Evolutionary conservation across 2,888 invertebrate species (phyloP).

Genomic region (Coelinius sp.): DNA sequence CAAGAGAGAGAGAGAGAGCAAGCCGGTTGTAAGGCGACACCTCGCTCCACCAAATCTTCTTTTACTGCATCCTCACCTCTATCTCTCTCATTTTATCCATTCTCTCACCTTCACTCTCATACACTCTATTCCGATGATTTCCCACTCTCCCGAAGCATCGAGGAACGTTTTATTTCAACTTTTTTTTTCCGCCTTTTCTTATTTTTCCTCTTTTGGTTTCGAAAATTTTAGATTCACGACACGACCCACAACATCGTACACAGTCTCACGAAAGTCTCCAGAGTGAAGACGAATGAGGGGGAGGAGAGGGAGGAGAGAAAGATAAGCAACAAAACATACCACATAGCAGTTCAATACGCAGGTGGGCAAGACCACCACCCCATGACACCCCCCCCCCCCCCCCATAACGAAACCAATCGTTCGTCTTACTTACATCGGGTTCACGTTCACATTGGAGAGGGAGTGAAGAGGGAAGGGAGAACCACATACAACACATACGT

Average conservation of each 20-base stretch:
- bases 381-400: slow-evolving; percentile 49
- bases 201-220: slow-evolving; percentile 20
- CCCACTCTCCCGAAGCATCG: slow-evolving; percentile 30
- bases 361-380: slow-evolving; percentile 57
- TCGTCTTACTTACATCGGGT: slow-evolving; percentile 61
- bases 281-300: slow-evolving; percentile 29
- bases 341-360: slow-evolving; percentile 50
- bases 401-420: slow-evolving; percentile 62
- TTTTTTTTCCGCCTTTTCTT: slow-evolving; percentile 22
- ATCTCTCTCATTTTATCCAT: slow-evolving; percentile 46
- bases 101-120: too few relatives aligned
- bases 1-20: too few relatives aligned
- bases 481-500: slow-evolving; percentile 29
- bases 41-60: slow-evolving; percentile 64
- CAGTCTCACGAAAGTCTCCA: slow-evolving; percentile 21
- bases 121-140: slow-evolving; percentile 42
- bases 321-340: slow-evolving; percentile 27
- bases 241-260: slow-evolving; percentile 46
- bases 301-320: slow-evolving; percentile 46
- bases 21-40: slow-evolving; percentile 71
- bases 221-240: slow-evolving; percentile 54
- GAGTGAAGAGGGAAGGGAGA: background rate
- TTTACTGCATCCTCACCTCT: slow-evolving; percentile 60
- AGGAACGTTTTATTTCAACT: slow-evolving; percentile 31
- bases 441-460: slow-evolving; percentile 12